A percentile compares a stretch with the other conserved stretches of the same genome.
phyloP scores from a whole-genome alignment of 2,113 vertebrate species.

The Cebidichthys violaceus region DNA sequence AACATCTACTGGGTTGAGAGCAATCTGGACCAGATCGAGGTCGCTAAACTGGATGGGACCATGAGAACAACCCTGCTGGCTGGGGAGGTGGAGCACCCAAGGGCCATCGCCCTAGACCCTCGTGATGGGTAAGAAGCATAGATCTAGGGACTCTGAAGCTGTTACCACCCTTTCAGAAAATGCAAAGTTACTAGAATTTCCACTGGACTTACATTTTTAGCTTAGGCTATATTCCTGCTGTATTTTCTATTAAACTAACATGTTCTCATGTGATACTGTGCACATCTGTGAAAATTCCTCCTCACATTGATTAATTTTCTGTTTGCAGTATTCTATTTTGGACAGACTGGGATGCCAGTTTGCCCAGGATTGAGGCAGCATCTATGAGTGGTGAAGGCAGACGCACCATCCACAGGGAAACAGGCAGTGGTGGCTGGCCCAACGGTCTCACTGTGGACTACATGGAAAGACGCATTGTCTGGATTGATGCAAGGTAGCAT shows the following conservation, averaged over 20 bases:
- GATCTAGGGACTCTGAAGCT: not conserved
- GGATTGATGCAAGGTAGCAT: conserved; percentile 95
- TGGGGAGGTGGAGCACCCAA: conserved; percentile 95
- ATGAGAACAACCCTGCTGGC: conserved; percentile 96
- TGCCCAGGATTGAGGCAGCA: conserved; percentile 95
- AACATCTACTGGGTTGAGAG: conserved; percentile 99
- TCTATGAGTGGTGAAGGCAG: conserved; percentile 96
- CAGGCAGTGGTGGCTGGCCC: conserved; percentile 94
- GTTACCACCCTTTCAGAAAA: not conserved
- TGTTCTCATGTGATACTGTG: not conserved
- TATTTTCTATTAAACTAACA: not conserved
- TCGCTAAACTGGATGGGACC: conserved; percentile 95
- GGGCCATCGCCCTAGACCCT: conserved; percentile 95
- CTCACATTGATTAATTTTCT: conserved; percentile 13
- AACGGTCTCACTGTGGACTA: conserved; percentile 98
- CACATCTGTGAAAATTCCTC: conserved; percentile 7
- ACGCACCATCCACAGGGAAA: conserved; percentile 95
- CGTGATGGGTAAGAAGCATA: conserved; percentile 88
- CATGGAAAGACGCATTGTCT: conserved; percentile 95
- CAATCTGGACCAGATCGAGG: conserved; percentile 98
- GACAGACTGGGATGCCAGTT: conserved; percentile 97
- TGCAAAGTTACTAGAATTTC: not conserved
- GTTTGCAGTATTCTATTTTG: conserved; percentile 92
- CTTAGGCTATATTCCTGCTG: not conserved
- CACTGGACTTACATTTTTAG: not conserved